phyloP scores from a whole-genome alignment of 53 echinoderm and acorn worm genomes.

The Astropecten irregularis region DNA sequence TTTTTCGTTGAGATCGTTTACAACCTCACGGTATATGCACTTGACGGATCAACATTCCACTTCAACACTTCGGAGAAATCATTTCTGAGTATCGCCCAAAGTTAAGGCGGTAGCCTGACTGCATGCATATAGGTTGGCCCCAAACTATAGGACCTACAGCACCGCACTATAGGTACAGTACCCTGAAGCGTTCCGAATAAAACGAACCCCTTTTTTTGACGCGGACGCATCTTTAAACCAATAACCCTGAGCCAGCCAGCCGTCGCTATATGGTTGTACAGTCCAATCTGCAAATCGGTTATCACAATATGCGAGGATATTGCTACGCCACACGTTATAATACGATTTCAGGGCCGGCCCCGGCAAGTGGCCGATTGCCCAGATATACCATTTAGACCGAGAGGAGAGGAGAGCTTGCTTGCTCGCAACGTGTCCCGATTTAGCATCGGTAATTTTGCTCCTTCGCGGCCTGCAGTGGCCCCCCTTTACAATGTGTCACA shows the following conservation, averaged over 20 bases:
- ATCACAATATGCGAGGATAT: conserved; percentile 49
- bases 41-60: no score
- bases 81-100: no score
- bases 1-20: no score
- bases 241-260: not conserved
- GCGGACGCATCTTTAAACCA: conserved; percentile 22
- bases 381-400: conserved; percentile 24
- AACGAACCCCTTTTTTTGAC: no score
- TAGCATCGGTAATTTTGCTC: conserved; percentile 11
- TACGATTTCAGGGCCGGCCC: conserved; percentile 46
- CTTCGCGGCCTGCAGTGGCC: not conserved
- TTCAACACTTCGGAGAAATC: no score
- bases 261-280: not conserved
- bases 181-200: no score
- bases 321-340: conserved; percentile 55
- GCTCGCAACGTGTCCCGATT: conserved; percentile 35
- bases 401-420: no score
- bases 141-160: no score
- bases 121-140: no score
- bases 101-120: no score
- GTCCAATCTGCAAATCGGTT: conserved; percentile 52
- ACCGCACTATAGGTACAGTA: no score
- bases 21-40: no score
- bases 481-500: conserved; percentile 33
- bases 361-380: conserved; percentile 21